Percentiles rank a stretch among this genome's conserved stretches.
Evolutionary conservation across 2,113 vertebrate species (phyloP).

Genomic region (Syngnathus scovelli): DNA sequence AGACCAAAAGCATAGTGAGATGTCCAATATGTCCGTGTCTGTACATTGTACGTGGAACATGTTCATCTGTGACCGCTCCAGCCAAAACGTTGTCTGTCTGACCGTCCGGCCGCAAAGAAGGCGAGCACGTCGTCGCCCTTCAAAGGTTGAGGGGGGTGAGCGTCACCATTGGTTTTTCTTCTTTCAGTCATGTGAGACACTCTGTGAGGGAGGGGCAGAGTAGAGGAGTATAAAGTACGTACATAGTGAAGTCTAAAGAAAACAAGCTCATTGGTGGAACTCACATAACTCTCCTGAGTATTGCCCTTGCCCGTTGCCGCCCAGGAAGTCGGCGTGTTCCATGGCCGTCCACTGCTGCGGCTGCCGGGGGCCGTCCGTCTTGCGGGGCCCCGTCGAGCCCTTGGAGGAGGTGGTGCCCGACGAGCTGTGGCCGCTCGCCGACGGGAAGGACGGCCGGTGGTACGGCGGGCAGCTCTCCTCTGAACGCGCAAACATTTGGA

Average conservation of each 20-base stretch:
- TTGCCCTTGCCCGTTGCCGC: slow-evolving; percentile 87
- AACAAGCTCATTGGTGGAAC: neutral
- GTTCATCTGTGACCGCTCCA: slow-evolving; percentile 79
- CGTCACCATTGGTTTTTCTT: neutral
- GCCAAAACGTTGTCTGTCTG: neutral
- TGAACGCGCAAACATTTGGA: slow-evolving; percentile 59
- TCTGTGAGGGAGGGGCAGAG: slow-evolving; percentile 64
- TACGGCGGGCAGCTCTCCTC: slow-evolving; percentile 93
- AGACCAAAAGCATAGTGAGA: slow-evolving; percentile 84
- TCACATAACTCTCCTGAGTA: slow-evolving; percentile 89
- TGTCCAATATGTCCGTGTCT: slow-evolving; percentile 91
- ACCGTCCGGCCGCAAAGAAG: neutral
- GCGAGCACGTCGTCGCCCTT: neutral
- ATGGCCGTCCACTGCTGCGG: slow-evolving; percentile 79
- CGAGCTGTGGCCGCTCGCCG: slow-evolving; percentile 92
- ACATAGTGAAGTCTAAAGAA: neutral
- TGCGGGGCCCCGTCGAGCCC: slow-evolving; percentile 92
- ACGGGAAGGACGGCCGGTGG: slow-evolving; percentile 93
- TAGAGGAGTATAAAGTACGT: neutral
- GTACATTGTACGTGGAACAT: slow-evolving; percentile 87
- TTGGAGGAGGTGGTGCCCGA: slow-evolving; percentile 96
- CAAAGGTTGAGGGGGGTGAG: neutral
- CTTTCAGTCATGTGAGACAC: slow-evolving; percentile 75
- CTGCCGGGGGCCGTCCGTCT: slow-evolving; percentile 75
- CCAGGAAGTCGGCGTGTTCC: slow-evolving; percentile 89